phyloP scores from a whole-genome alignment of 2,888 invertebrate genomes.

The Argynnis bischoffii region DNA sequence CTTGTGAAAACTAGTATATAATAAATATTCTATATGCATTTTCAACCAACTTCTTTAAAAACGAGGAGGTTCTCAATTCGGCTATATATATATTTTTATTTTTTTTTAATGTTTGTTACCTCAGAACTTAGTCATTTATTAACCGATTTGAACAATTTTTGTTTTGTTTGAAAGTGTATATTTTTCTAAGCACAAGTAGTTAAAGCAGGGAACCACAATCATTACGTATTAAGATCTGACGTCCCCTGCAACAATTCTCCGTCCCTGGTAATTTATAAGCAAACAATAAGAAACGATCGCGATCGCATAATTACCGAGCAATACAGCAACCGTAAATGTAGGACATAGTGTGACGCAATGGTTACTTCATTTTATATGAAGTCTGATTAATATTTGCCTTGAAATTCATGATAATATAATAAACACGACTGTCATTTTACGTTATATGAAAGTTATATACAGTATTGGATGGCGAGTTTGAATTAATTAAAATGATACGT shows the following conservation, averaged over 20 bases:
- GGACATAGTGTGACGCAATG: constrained; percentile 2
- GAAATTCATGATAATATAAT: constrained; percentile 9
- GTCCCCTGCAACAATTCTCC: not conserved
- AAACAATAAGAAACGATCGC: not conserved
- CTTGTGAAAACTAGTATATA: no score
- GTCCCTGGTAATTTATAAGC: constrained; percentile 7
- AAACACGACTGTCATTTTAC: not conserved
- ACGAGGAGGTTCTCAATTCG: no score
- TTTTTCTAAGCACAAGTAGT: no score
- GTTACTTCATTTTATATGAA: constrained; percentile 1
- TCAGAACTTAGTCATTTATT: no score
- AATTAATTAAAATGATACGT: not conserved
- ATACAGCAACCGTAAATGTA: not conserved
- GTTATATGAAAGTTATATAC: constrained; percentile 9
- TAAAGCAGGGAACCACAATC: no score
- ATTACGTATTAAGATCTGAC: constrained; percentile 4
- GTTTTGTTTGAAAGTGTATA: no score
- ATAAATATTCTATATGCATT: no score
- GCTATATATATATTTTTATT: no score
- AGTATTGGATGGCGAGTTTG: not conserved
- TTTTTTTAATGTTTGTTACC: no score
- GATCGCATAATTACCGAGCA: not conserved
- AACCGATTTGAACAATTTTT: no score
- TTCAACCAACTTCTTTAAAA: no score
- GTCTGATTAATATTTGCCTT: constrained; percentile 9